Conservation (phyloP, 2,113 vertebrate species). For the Anser cygnoides region DNA sequence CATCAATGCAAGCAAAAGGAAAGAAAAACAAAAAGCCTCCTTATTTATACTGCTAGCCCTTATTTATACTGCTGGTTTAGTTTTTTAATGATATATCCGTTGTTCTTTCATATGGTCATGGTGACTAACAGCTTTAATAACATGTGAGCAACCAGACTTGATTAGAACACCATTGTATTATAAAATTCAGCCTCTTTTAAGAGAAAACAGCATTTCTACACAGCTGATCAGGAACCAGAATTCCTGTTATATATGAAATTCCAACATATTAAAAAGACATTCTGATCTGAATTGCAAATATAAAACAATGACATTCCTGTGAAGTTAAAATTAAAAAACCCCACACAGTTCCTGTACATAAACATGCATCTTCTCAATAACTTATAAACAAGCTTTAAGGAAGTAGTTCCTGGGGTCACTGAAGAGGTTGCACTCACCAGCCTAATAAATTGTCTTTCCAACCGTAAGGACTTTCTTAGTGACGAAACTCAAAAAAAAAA, state of each 20-base stretch:
- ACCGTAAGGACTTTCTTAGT: neutral
- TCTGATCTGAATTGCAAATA: conserved; percentile 9
- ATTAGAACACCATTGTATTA: neutral
- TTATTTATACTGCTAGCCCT: neutral
- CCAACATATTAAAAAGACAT: neutral
- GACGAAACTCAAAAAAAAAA: neutral
- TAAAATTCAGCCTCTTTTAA: neutral
- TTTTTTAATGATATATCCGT: neutral
- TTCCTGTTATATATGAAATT: neutral
- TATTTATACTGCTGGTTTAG: neutral
- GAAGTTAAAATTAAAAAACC: neutral
- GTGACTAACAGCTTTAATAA: conserved; percentile 41
- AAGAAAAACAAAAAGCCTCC: conserved; percentile 2
- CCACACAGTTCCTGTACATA: neutral
- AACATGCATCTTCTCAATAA: neutral
- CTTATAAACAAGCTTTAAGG: neutral
- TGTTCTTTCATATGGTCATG: neutral
- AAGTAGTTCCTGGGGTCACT: neutral
- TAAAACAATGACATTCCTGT: neutral
- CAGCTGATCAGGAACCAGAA: neutral
- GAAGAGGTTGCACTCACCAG: neutral
- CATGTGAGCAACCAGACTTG: neutral
- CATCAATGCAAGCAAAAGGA: neutral
- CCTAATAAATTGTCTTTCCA: neutral
- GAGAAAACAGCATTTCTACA: neutral